Evolutionary conservation across 2,797 vertebrate genomes (phyloP), one percentile per base, ranked within the genome.

Genomic region (Acanthornis magna): DNA sequence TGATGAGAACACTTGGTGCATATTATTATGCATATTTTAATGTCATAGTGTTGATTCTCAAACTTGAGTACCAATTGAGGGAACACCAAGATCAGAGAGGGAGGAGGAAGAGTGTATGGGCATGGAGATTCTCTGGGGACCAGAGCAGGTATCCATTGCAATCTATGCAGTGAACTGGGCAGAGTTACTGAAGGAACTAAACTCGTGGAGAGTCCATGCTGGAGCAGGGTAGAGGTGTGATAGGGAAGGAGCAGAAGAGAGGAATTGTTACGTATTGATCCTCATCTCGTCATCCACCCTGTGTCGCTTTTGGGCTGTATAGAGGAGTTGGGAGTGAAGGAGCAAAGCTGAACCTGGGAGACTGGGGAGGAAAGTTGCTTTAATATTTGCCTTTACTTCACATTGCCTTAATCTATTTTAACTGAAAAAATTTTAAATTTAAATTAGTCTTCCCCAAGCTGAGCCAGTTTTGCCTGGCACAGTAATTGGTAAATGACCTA

Each of bases 191-290:
- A 57, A 54, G 58, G 23, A 84, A 10, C 3, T 55, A 42, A 71
- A 63, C 1, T 1, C 2, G 2, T 2, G 1, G 12, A 74, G 13
- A 63, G 17, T 34, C 7, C 18, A 6, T n/a, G 8, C 7, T 58
- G 57, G 40, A 55, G n/a, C 7, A 26, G 27, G 5, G 21, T 42
- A 58, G 17, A 81, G 40, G 3, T 36, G 17, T 62, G 45, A 32
- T 2, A 40, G 12, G 10, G 22, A 87, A 89, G 25, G 7, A n/a
- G 22, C 0, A 3, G n/a, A n/a, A 77, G 68, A 58, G 29, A 80
- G 29, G 10, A 62, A 32, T 27, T 15, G 9, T 57, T 53, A 19
- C 0, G 2, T 80, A 32, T 45, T 70, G 16, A 17, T 11, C 19
- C 8, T 43, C 19, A 61, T 18, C 5, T 61, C 15, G 16, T 50